Base-by-base conservation (phyloP, 2,888 invertebrate species). In the Epirrhoe tristata region DNA sequence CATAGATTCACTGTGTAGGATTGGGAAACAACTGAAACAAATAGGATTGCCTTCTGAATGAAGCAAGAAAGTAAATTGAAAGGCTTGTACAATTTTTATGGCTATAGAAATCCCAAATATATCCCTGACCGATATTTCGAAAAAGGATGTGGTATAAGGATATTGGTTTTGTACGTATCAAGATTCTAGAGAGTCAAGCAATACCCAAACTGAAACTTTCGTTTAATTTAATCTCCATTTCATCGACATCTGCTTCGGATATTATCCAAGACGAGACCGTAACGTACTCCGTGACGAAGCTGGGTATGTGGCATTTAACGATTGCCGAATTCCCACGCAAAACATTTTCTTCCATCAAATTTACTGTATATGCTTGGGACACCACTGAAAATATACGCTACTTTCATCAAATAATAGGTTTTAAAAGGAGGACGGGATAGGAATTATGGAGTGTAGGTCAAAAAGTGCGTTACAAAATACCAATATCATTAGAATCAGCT, bases 261-360 rank as follows among this genome's bases (percentile, higher is more conserved):
- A 98, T 96, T 83, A 97, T 94, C 98, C 98, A 98, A 82, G 97
- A 96, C 76, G 96, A 96, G 77, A 98, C 97, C 82, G 94, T 95
- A 80, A 98, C 97, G 92, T 97, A 98, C 94, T 98, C 98, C 82
- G 97, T 96, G 81, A 98, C 97, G 94, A 98, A 98, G 94, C 97
- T 97, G 81, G 98, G 98, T 90, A 98, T 97, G 93, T 97, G 97
- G 94, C 98, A 98, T 94, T 98, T 98, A 83, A 98, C 94, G 86
- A 98, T 96, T 75, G 97, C 98, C 75, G 97, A 96, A 93, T 98
- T 98, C 83, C 98, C 98, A 83, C 96, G 96, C 80, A 98, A 94
- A 76, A 98, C 97, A 90, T 98, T 97, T 90, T 98, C 98, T 88
- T 98, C 98, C 97, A 98, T 97, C 82, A 98, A 96, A 94, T 98